Evolutionary conservation across 2,113 vertebrate species (phyloP).

Genomic region (Pollachius pollachius): DNA sequence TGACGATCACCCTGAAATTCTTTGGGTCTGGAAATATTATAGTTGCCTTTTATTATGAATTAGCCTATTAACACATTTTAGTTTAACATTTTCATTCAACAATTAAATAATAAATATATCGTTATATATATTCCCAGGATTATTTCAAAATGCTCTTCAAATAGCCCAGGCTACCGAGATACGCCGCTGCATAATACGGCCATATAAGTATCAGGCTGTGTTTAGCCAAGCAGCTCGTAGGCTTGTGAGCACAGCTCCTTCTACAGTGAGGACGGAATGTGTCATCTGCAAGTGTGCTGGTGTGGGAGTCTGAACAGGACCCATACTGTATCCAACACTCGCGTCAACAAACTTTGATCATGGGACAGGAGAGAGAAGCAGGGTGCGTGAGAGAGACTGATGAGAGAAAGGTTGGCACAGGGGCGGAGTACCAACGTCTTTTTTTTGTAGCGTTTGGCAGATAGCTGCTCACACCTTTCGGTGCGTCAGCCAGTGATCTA

Average conservation of each 20-base stretch:
- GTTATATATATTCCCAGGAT: too few species aligned
- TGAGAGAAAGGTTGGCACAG: constrained; percentile 2
- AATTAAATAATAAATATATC: too few species aligned
- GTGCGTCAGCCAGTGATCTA: constrained; percentile 32
- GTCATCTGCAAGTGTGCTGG: constrained; percentile 21
- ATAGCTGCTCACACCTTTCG: constrained; percentile 16
- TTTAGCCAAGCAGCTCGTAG: constrained; percentile 16
- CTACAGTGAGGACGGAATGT: constrained; percentile 36
- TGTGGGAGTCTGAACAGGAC: constrained; percentile 41
- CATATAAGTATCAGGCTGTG: too few species aligned
- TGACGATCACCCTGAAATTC: too few species aligned
- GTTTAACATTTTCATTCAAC: too few species aligned
- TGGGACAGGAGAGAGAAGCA: constrained; percentile 28
- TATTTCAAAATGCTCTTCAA: too few species aligned
- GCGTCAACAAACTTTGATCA: constrained; percentile 64
- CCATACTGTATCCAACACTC: constrained; percentile 37
- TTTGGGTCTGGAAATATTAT: too few species aligned
- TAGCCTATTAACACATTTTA: too few species aligned
- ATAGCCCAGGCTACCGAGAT: too few species aligned
- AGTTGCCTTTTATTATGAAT: too few species aligned
- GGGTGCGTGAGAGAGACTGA: constrained; percentile 27
- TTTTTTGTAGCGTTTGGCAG: constrained; percentile 12
- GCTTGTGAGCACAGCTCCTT: constrained; percentile 14
- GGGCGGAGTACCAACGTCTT: background rate
- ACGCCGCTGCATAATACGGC: too few species aligned